phyloP scores from a whole-genome alignment of 2,113 vertebrate genomes.

The Muntiacus muntjak region DNA sequence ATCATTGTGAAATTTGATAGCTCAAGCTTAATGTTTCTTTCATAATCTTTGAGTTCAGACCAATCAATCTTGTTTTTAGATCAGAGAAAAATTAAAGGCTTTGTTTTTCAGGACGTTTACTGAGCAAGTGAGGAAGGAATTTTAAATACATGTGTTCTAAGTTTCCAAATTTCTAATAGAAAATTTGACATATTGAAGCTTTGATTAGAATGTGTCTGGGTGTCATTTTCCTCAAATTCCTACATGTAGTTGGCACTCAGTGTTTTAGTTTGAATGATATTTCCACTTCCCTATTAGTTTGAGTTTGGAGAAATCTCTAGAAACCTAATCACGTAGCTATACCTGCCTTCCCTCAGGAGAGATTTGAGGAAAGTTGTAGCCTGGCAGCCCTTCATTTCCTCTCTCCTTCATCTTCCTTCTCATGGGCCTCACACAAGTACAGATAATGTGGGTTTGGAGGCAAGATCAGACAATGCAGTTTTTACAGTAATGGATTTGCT shows the following conservation, averaged over 20 bases:
- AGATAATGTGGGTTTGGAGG: background rate
- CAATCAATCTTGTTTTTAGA: background rate
- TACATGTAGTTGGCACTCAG: background rate
- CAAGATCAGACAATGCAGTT: background rate
- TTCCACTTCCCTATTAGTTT: background rate
- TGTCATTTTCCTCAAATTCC: background rate
- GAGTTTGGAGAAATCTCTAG: background rate
- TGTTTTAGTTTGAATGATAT: conserved; percentile 5
- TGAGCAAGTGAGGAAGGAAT: background rate
- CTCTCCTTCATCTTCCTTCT: background rate
- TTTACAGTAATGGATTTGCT: background rate
- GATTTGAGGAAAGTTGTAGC: background rate
- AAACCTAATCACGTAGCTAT: background rate
- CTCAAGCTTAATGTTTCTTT: background rate
- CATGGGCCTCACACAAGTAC: background rate
- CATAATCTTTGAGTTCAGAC: conserved; percentile 10
- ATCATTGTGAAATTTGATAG: background rate
- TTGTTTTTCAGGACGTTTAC: background rate
- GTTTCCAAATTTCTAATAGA: background rate
- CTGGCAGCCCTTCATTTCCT: background rate
- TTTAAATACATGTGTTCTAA: background rate
- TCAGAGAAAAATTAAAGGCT: background rate
- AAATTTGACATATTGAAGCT: background rate
- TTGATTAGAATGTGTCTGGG: background rate
- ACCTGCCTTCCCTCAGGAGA: background rate